Base-by-base conservation (phyloP, 1,140 invertebrate species). In the Drosophila grimshawi region DNA sequence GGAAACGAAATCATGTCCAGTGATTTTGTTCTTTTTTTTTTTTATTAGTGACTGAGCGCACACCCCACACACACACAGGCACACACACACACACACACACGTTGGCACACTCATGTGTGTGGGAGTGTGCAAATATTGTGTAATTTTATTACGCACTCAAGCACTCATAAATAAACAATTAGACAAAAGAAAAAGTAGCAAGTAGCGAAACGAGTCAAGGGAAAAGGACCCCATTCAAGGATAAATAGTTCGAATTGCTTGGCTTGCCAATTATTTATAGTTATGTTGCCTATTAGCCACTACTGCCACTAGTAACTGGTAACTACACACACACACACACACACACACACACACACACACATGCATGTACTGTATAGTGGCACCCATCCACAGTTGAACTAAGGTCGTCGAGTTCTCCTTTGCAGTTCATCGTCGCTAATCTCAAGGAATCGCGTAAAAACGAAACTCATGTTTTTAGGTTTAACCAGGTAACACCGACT, bases 121-220 rank as follows among this genome's bases (percentile, higher is more conserved):
- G 19, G 19, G 79, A 72, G 83, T 89, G 86, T 79, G 86, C 81
- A 89, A 89, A 89, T 89, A 90, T 90, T 90, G 39, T 89, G 85
- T 90, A 89, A 89, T 89, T 89, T 85, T 89, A 89, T 89, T 89
- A 89, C 85, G 85, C 85, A 89, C 85, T 89, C 81, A 89, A 89
- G 86, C 57, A 76, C 80, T 90, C 85, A 89, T 89, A 89, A 89
- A 89, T 89, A 89, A 89, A 89, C 85, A 89, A 89, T 89, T 89
- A 89, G 86, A 81, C 73, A 73, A 61, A 68, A 35, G 60, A 65
- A 3, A 30, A 32, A 19, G 19, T 19, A 19, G 19, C 19, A 19
- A 19, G 19, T 10, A 19, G 29, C 2, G 35, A 29, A 19, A 29
- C 5, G 19, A 35, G 33, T 3, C 43, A 5, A 10, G 37, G 45